phyloP scores from a whole-genome alignment of 1,140 invertebrate species.

The Coenobita brevimanus region DNA sequence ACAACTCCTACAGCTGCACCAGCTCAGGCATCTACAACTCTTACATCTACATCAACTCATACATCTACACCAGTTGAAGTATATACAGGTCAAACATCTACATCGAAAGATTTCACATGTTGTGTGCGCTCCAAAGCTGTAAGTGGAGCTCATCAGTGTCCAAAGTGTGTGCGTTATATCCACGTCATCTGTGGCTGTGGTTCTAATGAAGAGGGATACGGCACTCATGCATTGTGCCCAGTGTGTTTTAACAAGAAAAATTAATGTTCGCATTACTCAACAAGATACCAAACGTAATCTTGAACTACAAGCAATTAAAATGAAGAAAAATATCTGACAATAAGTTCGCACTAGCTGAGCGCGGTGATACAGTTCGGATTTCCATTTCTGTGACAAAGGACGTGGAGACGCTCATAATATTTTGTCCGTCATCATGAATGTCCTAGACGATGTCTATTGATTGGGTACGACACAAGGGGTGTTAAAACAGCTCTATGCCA shows the following conservation, averaged over 20 bases:
- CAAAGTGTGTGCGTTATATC: not conserved
- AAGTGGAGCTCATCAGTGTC: not conserved
- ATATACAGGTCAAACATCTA: no score
- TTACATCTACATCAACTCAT: no score
- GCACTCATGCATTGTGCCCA: not conserved
- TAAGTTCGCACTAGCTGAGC: not conserved
- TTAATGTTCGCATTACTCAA: not conserved
- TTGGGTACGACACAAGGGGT: not conserved
- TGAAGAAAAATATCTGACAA: not conserved
- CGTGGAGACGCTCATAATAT: not conserved
- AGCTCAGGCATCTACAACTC: no score
- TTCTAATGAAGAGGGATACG: not conserved
- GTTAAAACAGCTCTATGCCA: not conserved
- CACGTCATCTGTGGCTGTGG: not conserved
- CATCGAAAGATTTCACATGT: not conserved
- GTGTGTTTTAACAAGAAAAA: constrained; percentile 2
- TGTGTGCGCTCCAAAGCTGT: not conserved
- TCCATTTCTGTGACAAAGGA: not conserved
- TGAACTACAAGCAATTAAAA: not conserved
- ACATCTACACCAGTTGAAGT: not conserved
- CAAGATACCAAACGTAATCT: not conserved
- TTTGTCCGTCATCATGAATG: not conserved
- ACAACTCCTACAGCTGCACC: no score
- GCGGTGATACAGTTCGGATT: not conserved
- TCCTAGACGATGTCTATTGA: not conserved